Evolutionary conservation across 2,888 invertebrate species (phyloP), one percentile per base, ranked within the genome.

Genomic region (Drymonia ruficornis): DNA sequence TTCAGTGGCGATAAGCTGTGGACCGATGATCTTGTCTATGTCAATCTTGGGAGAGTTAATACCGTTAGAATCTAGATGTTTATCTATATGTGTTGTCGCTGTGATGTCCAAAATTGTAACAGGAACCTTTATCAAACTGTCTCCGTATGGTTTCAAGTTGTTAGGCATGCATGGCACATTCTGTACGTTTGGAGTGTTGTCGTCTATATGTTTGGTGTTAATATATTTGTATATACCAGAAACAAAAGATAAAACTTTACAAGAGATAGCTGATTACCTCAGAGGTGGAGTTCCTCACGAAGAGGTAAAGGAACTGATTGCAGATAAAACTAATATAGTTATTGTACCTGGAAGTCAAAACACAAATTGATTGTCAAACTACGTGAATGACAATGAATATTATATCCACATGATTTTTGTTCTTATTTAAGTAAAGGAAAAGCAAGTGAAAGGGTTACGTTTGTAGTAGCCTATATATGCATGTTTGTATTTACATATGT

Each of bases 1-100:
- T 50, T 63, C 63, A 23, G 12, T 64, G 45, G 11, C 52, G 63
- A 72, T 83, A 15, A 76, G 81, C 51, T 74, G 76, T 48, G 84
- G 85, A 5, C 77, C 80, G 0, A 65, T 78, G 56, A 76, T 81
- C n/a, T 38, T 80, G 11, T 57, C 63, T 0, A 61, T 69, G 0
- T 65, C 73, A 0, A 65, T 78, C 38, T 57, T 61, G 36, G 75
- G 67, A 0, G 81, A 81, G 56, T 53, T 81, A 38, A 61, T 74
- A 11, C 73, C 78, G 1, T 51, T 74, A 13, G 56, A 63, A 19
- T 69, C 50, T 40, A 66, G 70, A 45, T 55, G 50, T 49, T 49
- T 66, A 19, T 62, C 61, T 0, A 48, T 55, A 16, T 65, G 71
- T 46, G 56, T 47, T 8, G 61, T 67, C 7, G 67, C 68, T 0